These are phyloP conservation scores for Xylocopa sonorina DNA, from an alignment of 1,140 invertebrate genomes.

Conservation along the genomic window DNA sequence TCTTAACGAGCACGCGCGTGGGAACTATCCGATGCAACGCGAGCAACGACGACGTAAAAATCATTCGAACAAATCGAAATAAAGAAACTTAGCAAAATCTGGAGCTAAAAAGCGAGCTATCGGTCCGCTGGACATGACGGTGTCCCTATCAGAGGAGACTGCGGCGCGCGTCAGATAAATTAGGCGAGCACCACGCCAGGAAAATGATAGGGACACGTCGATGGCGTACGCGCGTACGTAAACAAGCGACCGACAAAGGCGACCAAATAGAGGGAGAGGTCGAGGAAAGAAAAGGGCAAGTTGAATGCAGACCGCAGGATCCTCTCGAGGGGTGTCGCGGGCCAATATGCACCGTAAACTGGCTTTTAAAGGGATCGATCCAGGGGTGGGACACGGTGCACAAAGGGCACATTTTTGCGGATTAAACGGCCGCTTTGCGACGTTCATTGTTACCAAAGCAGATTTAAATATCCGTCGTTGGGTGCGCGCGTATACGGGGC, in stretches of 20 bases:
- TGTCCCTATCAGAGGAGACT: neutral
- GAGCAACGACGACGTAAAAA: too few species aligned
- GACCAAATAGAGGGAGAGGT: too few species aligned
- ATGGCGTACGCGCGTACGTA: slow-evolving; percentile 36
- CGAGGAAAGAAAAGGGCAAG: slow-evolving; percentile 40
- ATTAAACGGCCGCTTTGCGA: slow-evolving; percentile 58
- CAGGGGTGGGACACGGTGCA: neutral
- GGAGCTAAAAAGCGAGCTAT: too few species aligned
- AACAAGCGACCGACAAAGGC: slow-evolving; percentile 47
- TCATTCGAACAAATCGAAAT: too few species aligned
- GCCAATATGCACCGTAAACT: slow-evolving; percentile 59
- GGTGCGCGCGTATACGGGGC: neutral
- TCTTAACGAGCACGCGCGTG: too few species aligned
- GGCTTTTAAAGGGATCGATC: slow-evolving; percentile 67
- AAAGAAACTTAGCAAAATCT: too few species aligned
- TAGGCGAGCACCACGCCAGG: slow-evolving; percentile 23
- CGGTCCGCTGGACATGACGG: too few species aligned
- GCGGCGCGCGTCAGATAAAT: slow-evolving; percentile 22
- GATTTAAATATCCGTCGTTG: slow-evolving; percentile 40
- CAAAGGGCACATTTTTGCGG: slow-evolving; percentile 65
- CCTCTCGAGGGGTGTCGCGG: slow-evolving; percentile 42
- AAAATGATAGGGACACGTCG: slow-evolving; percentile 39
- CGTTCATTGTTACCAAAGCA: slow-evolving; percentile 59
- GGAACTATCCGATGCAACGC: too few species aligned
- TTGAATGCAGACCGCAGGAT: slow-evolving; percentile 48